phyloP scores from a whole-genome alignment of 1,140 invertebrate species.

The Pentalonia nigronervosa region DNA sequence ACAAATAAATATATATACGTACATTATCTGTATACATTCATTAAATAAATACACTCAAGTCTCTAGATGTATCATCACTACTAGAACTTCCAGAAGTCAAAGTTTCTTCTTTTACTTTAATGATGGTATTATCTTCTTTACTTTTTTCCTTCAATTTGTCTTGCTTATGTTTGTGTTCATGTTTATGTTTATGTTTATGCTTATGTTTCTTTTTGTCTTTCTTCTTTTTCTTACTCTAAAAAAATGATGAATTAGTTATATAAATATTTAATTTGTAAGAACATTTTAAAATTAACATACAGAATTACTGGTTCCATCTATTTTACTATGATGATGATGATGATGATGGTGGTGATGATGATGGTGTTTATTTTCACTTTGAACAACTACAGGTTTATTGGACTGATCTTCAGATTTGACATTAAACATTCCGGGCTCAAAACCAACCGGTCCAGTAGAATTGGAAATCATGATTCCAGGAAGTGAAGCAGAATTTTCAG shows the following conservation, averaged over 20 bases:
- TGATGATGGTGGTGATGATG: slow-evolving; percentile 47
- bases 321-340: slow-evolving; percentile 50
- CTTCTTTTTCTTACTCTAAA: slow-evolving; percentile 74
- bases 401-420: slow-evolving; percentile 63
- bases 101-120: slow-evolving; percentile 69
- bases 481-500: slow-evolving; percentile 78
- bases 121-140: slow-evolving; percentile 64
- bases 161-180: slow-evolving; percentile 75
- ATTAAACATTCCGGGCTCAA: slow-evolving; percentile 82
- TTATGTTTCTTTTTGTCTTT: slow-evolving; percentile 86
- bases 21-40: not conserved
- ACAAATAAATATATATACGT: not conserved
- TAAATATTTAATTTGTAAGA: slow-evolving; percentile 51
- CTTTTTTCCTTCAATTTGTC: slow-evolving; percentile 63
- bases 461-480: slow-evolving; percentile 71
- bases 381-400: not conserved
- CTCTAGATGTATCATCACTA: slow-evolving; percentile 66
- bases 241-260: slow-evolving; percentile 47
- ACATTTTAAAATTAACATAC: slow-evolving; percentile 67
- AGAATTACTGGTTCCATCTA: slow-evolving; percentile 65
- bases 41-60: slow-evolving; percentile 56
- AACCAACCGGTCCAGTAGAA: slow-evolving; percentile 69
- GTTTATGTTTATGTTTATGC: slow-evolving; percentile 79
- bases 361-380: slow-evolving; percentile 36
- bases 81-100: slow-evolving; percentile 73